Evolutionary conservation across 2,797 vertebrate species (phyloP).

Genomic region (Salmo trutta): DNA sequence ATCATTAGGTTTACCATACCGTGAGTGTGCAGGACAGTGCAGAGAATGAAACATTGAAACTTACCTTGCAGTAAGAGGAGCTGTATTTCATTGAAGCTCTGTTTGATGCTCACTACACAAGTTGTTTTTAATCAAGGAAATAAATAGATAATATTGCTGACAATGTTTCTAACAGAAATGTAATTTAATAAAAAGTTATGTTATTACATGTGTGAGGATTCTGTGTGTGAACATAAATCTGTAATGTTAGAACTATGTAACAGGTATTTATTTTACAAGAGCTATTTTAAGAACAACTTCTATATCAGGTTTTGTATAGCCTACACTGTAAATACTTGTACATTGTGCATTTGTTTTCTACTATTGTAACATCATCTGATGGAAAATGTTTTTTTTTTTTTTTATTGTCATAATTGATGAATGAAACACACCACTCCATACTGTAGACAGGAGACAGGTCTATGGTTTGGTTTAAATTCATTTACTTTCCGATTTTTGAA

Average conservation of each 20-base stretch:
- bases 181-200: conserved; percentile 12
- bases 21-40: conserved; percentile 24
- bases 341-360: not conserved
- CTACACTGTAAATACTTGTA: not conserved
- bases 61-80: conserved; percentile 47
- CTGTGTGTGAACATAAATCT: not conserved
- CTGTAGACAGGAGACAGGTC: conserved; percentile 43
- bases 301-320: not conserved
- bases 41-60: conserved; percentile 49
- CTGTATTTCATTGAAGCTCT: conserved; percentile 50
- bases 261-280: not conserved
- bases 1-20: not conserved
- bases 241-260: not conserved
- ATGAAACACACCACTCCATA: conserved; percentile 21
- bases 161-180: conserved; percentile 7
- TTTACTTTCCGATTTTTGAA: conserved; percentile 72
- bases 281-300: not conserved
- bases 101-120: conserved; percentile 18
- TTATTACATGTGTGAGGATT: not conserved
- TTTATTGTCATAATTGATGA: not conserved
- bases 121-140: not conserved
- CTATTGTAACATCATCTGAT: not conserved
- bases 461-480: conserved; percentile 70
- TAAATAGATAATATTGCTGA: conserved; percentile 8
- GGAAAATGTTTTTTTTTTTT: not conserved